phyloP scores from a whole-genome alignment of 2,888 invertebrate species.

The Andrena dorsata region DNA sequence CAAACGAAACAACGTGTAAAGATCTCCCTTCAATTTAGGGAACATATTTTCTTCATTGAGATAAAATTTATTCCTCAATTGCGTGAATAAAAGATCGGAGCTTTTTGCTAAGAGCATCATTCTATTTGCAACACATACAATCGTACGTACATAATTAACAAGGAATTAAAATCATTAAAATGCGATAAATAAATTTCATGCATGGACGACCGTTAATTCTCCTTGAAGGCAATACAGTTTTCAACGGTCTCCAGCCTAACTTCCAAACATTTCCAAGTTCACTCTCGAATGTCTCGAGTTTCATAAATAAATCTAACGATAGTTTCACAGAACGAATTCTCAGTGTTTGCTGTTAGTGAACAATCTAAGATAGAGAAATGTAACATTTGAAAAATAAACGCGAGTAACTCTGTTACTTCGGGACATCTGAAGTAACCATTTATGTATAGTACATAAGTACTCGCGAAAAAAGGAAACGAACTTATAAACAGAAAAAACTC shows the following conservation, averaged over 20 bases:
- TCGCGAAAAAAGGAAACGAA: background rate
- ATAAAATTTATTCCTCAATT: background rate
- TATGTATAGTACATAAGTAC: background rate
- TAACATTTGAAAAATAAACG: background rate
- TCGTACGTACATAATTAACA: slow-evolving; percentile 30
- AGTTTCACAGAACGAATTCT: background rate
- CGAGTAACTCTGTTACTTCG: background rate
- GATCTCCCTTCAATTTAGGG: background rate
- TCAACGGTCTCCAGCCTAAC: background rate
- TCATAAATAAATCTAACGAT: slow-evolving; percentile 6
- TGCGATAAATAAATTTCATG: slow-evolving; percentile 17
- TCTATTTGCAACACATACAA: slow-evolving; percentile 27
- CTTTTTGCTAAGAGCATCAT: slow-evolving; percentile 10
- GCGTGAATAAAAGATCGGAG: slow-evolving; percentile 5
- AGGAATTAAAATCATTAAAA: slow-evolving; percentile 14
- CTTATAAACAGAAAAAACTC: background rate
- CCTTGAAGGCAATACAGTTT: background rate
- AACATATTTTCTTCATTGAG: background rate
- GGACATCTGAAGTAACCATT: background rate
- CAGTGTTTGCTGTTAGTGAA: background rate
- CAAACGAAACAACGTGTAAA: slow-evolving; percentile 1
- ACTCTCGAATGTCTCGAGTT: background rate
- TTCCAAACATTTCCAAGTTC: background rate
- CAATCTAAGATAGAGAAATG: background rate
- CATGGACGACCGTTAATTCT: background rate